phyloP scores from a whole-genome alignment of 2,113 vertebrate species.

The Gadus macrocephalus region DNA sequence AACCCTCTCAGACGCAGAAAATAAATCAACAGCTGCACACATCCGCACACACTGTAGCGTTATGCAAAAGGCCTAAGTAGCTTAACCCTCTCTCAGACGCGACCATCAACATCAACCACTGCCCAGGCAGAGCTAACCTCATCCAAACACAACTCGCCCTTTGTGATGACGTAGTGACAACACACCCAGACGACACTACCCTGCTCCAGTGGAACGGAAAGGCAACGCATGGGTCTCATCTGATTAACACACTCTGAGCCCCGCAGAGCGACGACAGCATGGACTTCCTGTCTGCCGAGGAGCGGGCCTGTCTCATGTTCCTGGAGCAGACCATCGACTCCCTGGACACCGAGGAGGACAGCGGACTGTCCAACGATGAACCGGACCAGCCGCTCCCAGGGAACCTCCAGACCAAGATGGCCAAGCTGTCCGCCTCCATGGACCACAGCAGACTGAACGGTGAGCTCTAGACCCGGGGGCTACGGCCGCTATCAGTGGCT shows the following conservation, averaged over 20 bases:
- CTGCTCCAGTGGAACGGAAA: no score
- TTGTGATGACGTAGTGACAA: no score
- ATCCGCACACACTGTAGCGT: no score
- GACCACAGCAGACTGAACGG: slow-evolving; percentile 46
- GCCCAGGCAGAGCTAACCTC: no score
- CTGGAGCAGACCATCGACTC: slow-evolving; percentile 92
- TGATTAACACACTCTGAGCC: background rate
- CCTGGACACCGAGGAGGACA: slow-evolving; percentile 82
- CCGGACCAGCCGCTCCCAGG: slow-evolving; percentile 42
- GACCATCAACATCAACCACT: no score
- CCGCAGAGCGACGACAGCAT: slow-evolving; percentile 82
- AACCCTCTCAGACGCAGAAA: no score
- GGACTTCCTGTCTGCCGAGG: slow-evolving; percentile 86
- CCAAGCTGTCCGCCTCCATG: slow-evolving; percentile 55
- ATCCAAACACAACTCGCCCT: no score
- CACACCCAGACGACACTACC: no score
- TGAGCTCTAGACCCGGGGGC: slow-evolving; percentile 34
- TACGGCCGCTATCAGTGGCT: background rate
- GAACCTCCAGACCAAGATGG: slow-evolving; percentile 49
- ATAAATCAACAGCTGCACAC: no score
- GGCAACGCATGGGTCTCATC: no score
- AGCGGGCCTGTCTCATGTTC: slow-evolving; percentile 90
- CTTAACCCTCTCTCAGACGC: no score
- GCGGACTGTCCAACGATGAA: slow-evolving; percentile 76
- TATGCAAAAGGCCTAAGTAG: no score